These are phyloP conservation scores for Schrankia costaestrigalis DNA, from an alignment of 2,888 invertebrate species.

Conservation along the genomic window DNA sequence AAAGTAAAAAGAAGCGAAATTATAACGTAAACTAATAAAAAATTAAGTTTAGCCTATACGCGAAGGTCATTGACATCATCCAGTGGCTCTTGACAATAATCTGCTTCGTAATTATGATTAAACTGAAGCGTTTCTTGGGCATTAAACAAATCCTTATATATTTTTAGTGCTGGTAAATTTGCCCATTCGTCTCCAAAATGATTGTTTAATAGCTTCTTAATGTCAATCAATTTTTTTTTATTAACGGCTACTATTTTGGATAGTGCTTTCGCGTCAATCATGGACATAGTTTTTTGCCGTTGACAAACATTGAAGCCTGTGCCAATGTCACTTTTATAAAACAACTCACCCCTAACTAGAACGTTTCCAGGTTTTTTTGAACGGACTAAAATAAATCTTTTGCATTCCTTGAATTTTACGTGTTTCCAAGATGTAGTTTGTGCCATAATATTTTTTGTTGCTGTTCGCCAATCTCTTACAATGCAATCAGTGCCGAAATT, in stretches of 20 bases:
- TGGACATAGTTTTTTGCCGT: slow-evolving; percentile 13
- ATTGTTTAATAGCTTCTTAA: slow-evolving; percentile 17
- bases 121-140: slow-evolving; percentile 1
- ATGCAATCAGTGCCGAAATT: slow-evolving; percentile 20
- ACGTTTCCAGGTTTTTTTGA: slow-evolving; percentile 17
- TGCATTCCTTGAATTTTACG: slow-evolving; percentile 20
- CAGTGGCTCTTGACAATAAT: slow-evolving; percentile 1
- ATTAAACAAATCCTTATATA: background rate
- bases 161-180: slow-evolving; percentile 6
- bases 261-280: slow-evolving; percentile 10
- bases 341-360: slow-evolving; percentile 15
- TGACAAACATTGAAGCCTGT: slow-evolving; percentile 11
- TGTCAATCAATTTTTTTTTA: slow-evolving; percentile 19
- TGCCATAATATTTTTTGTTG: slow-evolving; percentile 13
- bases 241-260: slow-evolving; percentile 13
- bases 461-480: slow-evolving; percentile 15
- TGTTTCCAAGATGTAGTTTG: slow-evolving; percentile 15
- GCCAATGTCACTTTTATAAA: slow-evolving; percentile 16
- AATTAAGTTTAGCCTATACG: background rate
- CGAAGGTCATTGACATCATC: background rate
- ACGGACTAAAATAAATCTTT: slow-evolving; percentile 16
- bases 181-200: slow-evolving; percentile 17
- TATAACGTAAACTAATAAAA: no score
- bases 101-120: background rate
- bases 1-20: no score